Percentiles rank a stretch among this genome's conserved stretches.
Conservation (phyloP, 2,113 vertebrate species). For the Climacteris rufus region DNA sequence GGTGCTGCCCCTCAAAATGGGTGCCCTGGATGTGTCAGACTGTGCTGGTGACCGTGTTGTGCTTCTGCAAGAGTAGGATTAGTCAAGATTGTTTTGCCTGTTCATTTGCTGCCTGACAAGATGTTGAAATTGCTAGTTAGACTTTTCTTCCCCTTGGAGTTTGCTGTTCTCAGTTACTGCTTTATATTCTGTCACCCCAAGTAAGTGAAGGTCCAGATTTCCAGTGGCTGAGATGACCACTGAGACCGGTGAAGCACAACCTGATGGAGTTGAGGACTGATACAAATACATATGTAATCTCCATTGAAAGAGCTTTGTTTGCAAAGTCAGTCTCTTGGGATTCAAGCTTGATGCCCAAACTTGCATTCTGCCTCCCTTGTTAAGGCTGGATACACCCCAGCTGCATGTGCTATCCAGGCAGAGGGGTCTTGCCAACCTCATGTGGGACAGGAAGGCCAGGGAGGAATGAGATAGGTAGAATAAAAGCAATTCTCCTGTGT, state of each 20-base stretch:
- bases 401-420: neutral
- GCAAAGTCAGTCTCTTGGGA: neutral
- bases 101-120: neutral
- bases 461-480: neutral
- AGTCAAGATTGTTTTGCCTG: neutral
- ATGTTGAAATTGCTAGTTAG: neutral
- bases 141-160: neutral
- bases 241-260: fast-evolving
- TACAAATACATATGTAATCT: fast-evolving
- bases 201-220: neutral
- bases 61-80: neutral
- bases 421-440: neutral
- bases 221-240: neutral
- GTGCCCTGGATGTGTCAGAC: neutral
- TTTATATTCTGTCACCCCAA: neutral
- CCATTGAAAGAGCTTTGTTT: neutral
- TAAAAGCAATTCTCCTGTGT: neutral
- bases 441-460: neutral
- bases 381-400: neutral
- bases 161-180: neutral
- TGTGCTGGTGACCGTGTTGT: neutral
- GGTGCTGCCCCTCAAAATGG: neutral
- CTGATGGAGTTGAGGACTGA: neutral
- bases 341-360: neutral
- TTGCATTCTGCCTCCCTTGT: neutral